A percentile compares a stretch with the other conserved stretches of the same genome.
These are phyloP conservation scores for Hartigia nigra DNA, from an alignment of 2,888 invertebrate genomes.

Conservation along the genomic window DNA sequence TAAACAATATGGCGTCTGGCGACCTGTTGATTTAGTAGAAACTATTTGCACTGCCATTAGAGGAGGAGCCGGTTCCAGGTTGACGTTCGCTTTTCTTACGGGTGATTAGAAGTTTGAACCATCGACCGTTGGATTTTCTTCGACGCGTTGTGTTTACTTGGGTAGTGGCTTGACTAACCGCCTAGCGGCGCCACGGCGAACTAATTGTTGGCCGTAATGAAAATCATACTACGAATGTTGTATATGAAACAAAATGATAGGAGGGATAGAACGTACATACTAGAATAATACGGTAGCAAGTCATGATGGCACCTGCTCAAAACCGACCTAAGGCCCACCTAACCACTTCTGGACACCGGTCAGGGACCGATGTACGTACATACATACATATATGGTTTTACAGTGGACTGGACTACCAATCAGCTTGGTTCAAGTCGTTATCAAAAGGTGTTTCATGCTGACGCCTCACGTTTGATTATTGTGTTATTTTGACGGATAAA, in stretches of 20 bases:
- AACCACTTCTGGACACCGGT: conserved; percentile 41
- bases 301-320: conserved; percentile 58
- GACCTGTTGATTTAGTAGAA: conserved; percentile 53
- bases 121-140: not conserved
- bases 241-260: not conserved
- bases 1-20: conserved; percentile 31
- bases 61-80: conserved; percentile 10
- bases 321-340: conserved; percentile 45
- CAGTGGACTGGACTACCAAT: not conserved
- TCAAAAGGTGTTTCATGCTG: not conserved
- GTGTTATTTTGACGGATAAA: not conserved
- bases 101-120: not conserved
- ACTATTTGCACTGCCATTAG: conserved; percentile 59
- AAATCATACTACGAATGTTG: not conserved
- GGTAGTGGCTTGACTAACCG: not conserved
- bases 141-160: not conserved
- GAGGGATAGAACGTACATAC: conserved; percentile 18
- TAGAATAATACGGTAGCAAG: conserved; percentile 42
- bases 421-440: not conserved
- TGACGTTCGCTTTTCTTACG: not conserved
- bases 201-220: not conserved
- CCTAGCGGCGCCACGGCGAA: not conserved
- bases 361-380: conserved; percentile 28
- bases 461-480: not conserved
- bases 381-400: not conserved